A percentile compares a stretch with the other conserved stretches of the same genome.
Evolutionary conservation across 1,140 invertebrate genomes (phyloP).

Genomic region (Trichogramma pretiosum): DNA sequence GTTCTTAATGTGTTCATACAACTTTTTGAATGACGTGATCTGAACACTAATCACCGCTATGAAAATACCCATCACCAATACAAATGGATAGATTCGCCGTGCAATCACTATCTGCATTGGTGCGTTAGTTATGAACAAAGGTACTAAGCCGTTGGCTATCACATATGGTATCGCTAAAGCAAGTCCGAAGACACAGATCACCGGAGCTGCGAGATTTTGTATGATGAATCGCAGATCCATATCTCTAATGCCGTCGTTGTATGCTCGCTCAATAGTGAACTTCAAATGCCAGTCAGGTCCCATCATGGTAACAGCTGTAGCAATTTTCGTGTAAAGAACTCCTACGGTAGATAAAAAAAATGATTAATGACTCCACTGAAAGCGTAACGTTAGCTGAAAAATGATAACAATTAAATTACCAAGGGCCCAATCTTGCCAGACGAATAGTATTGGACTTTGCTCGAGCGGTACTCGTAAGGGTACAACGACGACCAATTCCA

Average conservation of each 20-base stretch:
- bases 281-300: conserved; percentile 92
- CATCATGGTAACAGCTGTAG: conserved; percentile 95
- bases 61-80: conserved; percentile 63
- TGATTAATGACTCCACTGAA: too few relatives aligned
- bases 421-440: conserved; percentile 95
- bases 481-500: conserved; percentile 86
- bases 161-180: conserved; percentile 85
- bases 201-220: conserved; percentile 75
- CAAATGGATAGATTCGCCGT: conserved; percentile 84
- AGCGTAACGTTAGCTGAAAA: neutral
- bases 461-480: conserved; percentile 86
- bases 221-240: conserved; percentile 86
- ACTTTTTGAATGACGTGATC: conserved; percentile 81
- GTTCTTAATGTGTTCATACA: conserved; percentile 98
- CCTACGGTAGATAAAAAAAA: conserved; percentile 43
- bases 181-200: conserved; percentile 78
- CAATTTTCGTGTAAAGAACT: conserved; percentile 94
- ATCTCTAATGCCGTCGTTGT: conserved; percentile 82
- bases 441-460: conserved; percentile 89
- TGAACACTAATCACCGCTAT: conserved; percentile 67
- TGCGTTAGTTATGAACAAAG: conserved; percentile 64
- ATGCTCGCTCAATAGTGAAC: conserved; percentile 81
- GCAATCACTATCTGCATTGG: conserved; percentile 69
- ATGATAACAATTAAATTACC: conserved; percentile 6
- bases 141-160: conserved; percentile 73